Conservation (phyloP, 2,888 invertebrate genomes). For the Phalangium opilio region DNA sequence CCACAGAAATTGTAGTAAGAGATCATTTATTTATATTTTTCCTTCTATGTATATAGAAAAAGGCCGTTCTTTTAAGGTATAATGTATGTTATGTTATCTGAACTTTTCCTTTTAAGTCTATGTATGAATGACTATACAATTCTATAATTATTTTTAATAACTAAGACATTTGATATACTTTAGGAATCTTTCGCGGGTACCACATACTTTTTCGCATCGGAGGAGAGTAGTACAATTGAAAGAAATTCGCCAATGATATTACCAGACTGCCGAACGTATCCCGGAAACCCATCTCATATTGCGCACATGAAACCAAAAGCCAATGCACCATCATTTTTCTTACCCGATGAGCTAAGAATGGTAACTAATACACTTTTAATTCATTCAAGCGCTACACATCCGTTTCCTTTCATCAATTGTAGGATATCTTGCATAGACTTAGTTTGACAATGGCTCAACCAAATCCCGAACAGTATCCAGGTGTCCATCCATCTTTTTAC, state of each 20-base stretch:
- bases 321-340: conserved; percentile 47
- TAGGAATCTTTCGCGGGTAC: conserved; percentile 55
- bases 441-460: conserved; percentile 55
- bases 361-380: no score
- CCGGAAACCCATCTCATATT: conserved; percentile 31
- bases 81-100: no score
- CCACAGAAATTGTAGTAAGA: no score
- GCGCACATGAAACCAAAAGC: conserved; percentile 33
- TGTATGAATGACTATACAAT: no score
- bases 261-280: conserved; percentile 31
- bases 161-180: no score
- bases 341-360: conserved; percentile 64
- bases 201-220: conserved; percentile 62
- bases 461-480: conserved; percentile 47
- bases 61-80: no score
- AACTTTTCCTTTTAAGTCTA: no score
- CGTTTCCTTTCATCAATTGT: conserved; percentile 8
- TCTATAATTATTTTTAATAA: no score
- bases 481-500: conserved; percentile 25
- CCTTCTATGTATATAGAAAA: no score
- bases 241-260: conserved; percentile 23
- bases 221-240: conserved; percentile 13
- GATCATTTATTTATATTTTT: no score
- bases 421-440: conserved; percentile 58
- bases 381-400: no score